Conservation (phyloP, 1,140 invertebrate genomes). For the Diplogasteroides magnus region DNA sequence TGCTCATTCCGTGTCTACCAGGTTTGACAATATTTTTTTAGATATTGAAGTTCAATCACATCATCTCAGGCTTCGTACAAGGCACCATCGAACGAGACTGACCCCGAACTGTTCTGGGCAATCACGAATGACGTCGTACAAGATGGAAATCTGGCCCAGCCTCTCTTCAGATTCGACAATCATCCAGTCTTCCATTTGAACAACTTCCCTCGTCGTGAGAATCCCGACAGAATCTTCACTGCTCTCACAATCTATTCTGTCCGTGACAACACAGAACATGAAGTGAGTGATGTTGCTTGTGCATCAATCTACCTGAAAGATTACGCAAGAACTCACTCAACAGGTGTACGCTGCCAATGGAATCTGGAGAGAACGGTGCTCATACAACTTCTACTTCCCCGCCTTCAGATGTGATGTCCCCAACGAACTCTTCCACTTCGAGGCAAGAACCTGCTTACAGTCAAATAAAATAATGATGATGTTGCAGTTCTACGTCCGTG, state of each 20-base stretch:
- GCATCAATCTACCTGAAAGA: neutral
- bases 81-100: neutral
- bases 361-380: conserved; percentile 33
- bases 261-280: conserved; percentile 16
- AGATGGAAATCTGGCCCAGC: conserved; percentile 23
- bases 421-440: conserved; percentile 36
- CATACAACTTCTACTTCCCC: conserved; percentile 36
- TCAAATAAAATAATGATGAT: no score
- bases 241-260: conserved; percentile 31
- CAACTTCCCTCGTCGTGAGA: conserved; percentile 13
- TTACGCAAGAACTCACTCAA: neutral
- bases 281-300: neutral
- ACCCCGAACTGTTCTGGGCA: conserved; percentile 33
- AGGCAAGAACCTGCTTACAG: conserved; percentile 10
- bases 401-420: conserved; percentile 28
- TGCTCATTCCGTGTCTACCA: conserved; percentile 32
- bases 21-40: conserved; percentile 14
- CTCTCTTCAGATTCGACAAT: conserved; percentile 17
- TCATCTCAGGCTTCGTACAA: conserved; percentile 1
- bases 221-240: conserved; percentile 20
- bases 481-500: conserved; percentile 30
- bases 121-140: conserved; percentile 11
- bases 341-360: conserved; percentile 34
- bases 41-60: no score
- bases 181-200: conserved; percentile 29